Base-by-base conservation (phyloP, 2,113 vertebrate species). In the Buteo buteo region DNA sequence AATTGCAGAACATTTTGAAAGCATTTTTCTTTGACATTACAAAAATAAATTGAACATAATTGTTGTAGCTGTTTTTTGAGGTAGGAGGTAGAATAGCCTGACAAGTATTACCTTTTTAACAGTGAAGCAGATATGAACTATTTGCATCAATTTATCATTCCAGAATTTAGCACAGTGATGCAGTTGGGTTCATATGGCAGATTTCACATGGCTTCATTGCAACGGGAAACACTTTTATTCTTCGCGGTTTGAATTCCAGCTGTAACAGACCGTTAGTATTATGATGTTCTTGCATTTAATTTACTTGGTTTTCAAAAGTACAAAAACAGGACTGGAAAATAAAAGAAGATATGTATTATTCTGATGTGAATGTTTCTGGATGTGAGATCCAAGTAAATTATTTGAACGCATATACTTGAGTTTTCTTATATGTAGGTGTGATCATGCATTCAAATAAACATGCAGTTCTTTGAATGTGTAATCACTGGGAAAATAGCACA, bases 401-500 rank as follows among this genome's bases (percentile, higher is more conserved):
- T 86, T 81, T 94, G 29, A 84, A 76, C 64, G n/a, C 67, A 31
- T 85, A 42, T 58, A 38, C 29, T 73, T 69, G 59, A 74, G 31
- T 71, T 88, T 69, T 49, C 54, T 87, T 52, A 61, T 62, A 36
- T 61, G 49, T 89, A 92, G 90, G 88, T 97, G 88, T 88, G 86
- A 90, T 74, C 80, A 59, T 59, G 77, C 86, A 86, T 92, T 96
- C 90, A 80, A 32, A 84, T 66, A 96, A 94, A 84, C 71, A 71
- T 86, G 26, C 31, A 88, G 55, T 66, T 93, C 90, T 85, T 82
- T 82, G 87, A 94, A 93, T 95, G 79, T 44, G 66, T 77, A 94
- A 86, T 91, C 84, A 95, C 57, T 71, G 54, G 50, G 38, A 64
- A 94, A 96, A 82, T 91, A 96, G 85, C 62, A 91, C 92, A 96